A percentile compares a stretch with the other conserved stretches of the same genome.
phyloP scores from a whole-genome alignment of 2,888 invertebrate genomes.

The Drosophila pseudotalamancana region DNA sequence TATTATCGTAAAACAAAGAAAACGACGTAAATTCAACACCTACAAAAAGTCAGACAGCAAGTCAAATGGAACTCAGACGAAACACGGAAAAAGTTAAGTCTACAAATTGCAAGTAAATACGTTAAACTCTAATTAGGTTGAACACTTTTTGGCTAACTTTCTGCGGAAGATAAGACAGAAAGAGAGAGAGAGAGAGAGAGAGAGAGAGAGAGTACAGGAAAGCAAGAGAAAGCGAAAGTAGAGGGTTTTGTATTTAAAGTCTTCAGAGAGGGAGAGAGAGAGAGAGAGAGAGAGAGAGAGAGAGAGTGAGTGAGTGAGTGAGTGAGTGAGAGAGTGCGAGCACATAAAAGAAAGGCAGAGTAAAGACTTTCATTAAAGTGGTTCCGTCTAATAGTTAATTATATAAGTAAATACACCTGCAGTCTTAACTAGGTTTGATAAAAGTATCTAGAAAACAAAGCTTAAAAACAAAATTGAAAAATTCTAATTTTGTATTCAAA shows the following conservation, averaged over 20 bases:
- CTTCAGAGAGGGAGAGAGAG: background rate
- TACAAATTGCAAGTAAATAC: conserved; percentile 20
- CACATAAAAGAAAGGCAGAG: too few relatives aligned
- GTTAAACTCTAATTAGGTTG: conserved; percentile 43
- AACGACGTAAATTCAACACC: conserved; percentile 72
- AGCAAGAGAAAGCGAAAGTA: too few relatives aligned
- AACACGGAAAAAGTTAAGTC: conserved; percentile 8
- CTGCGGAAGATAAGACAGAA: background rate
- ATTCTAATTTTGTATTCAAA: too few relatives aligned
- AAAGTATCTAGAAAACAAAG: too few relatives aligned
- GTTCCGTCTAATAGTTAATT: too few relatives aligned
- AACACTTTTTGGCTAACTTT: conserved; percentile 6
- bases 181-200: background rate
- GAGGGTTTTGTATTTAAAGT: too few relatives aligned
- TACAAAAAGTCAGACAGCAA: conserved; percentile 48
- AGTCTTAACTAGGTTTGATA: too few relatives aligned
- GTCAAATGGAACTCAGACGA: background rate
- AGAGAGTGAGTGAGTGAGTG: background rate
- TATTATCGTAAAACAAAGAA: conserved; percentile 64
- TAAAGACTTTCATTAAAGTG: background rate
- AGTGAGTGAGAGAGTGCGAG: background rate
- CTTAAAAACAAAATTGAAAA: too few relatives aligned
- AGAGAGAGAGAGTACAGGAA: background rate
- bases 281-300: background rate
- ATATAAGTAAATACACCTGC: too few relatives aligned